These are phyloP conservation scores for Epinephelus moara DNA, from an alignment of 2,113 vertebrate species.

Conservation along the genomic window DNA sequence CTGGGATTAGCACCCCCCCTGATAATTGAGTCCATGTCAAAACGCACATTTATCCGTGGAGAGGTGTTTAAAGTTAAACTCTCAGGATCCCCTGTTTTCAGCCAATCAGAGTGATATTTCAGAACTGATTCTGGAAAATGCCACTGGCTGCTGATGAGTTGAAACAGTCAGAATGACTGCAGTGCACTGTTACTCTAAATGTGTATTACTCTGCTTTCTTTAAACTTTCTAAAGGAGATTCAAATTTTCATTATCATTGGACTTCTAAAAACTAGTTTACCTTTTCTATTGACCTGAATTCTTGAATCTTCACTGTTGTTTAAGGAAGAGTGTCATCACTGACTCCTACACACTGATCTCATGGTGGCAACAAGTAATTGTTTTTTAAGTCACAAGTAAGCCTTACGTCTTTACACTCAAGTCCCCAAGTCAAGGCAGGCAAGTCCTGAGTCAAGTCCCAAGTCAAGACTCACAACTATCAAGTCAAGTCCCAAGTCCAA, in stretches of 20 bases:
- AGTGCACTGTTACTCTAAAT: neutral
- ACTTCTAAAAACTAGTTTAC: neutral
- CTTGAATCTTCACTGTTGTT: neutral
- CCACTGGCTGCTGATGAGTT: conserved; percentile 23
- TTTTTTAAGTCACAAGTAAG: no score
- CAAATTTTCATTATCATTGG: neutral
- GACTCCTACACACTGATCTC: neutral
- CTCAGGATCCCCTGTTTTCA: conserved; percentile 46
- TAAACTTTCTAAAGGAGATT: neutral
- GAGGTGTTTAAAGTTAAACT: conserved; percentile 69
- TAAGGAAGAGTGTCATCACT: neutral
- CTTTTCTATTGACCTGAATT: neutral
- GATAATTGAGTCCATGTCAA: conserved; percentile 78
- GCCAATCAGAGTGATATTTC: conserved; percentile 48
- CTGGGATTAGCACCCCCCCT: conserved; percentile 67
- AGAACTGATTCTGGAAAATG: conserved; percentile 45
- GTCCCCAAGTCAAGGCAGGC: no score
- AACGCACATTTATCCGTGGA: conserved; percentile 63
- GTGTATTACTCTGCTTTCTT: neutral
- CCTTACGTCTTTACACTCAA: no score
- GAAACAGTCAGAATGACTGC: neutral
- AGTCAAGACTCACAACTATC: no score
- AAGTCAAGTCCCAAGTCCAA: no score
- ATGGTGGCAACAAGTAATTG: no score
- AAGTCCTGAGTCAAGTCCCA: no score